phyloP scores from a whole-genome alignment of 1,140 invertebrate genomes.

The Neuroterus valhalla region DNA sequence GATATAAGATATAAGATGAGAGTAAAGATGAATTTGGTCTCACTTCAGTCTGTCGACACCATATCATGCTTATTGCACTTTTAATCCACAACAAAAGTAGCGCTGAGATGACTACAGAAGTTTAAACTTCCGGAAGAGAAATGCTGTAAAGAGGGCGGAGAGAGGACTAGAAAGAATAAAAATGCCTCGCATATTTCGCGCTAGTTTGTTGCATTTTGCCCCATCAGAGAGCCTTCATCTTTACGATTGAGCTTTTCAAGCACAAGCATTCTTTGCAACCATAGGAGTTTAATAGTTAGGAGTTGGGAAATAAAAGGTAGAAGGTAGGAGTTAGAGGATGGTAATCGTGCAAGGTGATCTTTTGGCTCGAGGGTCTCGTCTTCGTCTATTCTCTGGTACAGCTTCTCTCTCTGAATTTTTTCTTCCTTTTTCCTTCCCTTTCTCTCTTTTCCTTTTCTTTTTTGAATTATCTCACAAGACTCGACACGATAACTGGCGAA shows the following conservation, averaged over 20 bases:
- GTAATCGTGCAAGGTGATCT: slow-evolving; percentile 44
- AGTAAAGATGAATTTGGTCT: neutral
- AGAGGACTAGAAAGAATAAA: neutral
- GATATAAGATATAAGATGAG: neutral
- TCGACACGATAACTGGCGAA: slow-evolving; percentile 54
- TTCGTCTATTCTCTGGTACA: slow-evolving; percentile 30
- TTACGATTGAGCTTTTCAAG: slow-evolving; percentile 29
- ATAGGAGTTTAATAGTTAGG: slow-evolving; percentile 3
- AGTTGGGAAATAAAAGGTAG: slow-evolving; percentile 8
- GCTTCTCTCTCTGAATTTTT: slow-evolving; percentile 25
- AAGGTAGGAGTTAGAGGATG: slow-evolving; percentile 14
- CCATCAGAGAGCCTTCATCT: slow-evolving; percentile 5
- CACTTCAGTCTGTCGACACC: neutral
- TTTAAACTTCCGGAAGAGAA: neutral
- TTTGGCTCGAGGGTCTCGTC: slow-evolving; percentile 36
- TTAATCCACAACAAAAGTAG: neutral
- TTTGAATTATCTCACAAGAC: slow-evolving; percentile 50
- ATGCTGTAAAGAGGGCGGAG: neutral
- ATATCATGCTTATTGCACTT: neutral
- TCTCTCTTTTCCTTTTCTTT: neutral
- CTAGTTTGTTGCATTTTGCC: slow-evolving; percentile 19
- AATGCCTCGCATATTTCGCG: slow-evolving; percentile 11
- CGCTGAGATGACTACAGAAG: neutral
- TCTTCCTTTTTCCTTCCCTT: slow-evolving; percentile 17
- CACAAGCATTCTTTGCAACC: slow-evolving; percentile 28